Conservation (phyloP, 2,888 invertebrate species). For the Sminthurides aquaticus region DNA sequence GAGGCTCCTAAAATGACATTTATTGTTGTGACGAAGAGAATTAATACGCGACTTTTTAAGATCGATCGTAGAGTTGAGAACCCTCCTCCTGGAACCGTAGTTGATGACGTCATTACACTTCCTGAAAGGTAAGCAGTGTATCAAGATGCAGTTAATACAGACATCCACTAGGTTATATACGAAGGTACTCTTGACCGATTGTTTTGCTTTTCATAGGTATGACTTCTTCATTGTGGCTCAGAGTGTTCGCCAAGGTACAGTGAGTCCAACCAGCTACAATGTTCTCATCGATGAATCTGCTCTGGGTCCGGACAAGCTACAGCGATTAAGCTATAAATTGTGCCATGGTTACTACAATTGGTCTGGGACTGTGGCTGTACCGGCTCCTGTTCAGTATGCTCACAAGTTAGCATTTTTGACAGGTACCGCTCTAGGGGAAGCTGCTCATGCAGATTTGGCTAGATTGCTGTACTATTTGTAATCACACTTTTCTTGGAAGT, state of each 20-base stretch:
- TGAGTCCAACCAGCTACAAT: constrained; percentile 83
- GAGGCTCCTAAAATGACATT: constrained; percentile 55
- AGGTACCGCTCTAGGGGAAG: constrained; percentile 44
- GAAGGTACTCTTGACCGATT: too few relatives aligned
- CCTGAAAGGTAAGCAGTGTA: constrained; percentile 53
- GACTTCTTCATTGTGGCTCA: constrained; percentile 89
- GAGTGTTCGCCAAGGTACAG: constrained; percentile 77
- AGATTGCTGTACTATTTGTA: constrained; percentile 27
- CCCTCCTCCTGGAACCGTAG: constrained; percentile 76
- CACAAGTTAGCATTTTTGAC: constrained; percentile 53
- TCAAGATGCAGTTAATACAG: background rate
- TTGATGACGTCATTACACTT: constrained; percentile 74
- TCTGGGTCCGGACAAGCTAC: constrained; percentile 64
- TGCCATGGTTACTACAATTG: constrained; percentile 88
- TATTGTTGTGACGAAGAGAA: constrained; percentile 78
- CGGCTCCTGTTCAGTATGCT: constrained; percentile 53
- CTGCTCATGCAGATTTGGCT: constrained; percentile 12
- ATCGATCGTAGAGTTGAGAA: constrained; percentile 43
- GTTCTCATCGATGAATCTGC: constrained; percentile 67
- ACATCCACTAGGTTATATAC: background rate
- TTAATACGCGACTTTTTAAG: constrained; percentile 54
- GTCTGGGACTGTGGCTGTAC: constrained; percentile 54
- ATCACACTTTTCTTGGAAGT: too few relatives aligned
- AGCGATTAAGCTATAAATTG: constrained; percentile 76
- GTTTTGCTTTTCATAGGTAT: constrained; percentile 52